Conservation (phyloP, 2,888 invertebrate genomes). For the Keiferia lycopersicella region DNA sequence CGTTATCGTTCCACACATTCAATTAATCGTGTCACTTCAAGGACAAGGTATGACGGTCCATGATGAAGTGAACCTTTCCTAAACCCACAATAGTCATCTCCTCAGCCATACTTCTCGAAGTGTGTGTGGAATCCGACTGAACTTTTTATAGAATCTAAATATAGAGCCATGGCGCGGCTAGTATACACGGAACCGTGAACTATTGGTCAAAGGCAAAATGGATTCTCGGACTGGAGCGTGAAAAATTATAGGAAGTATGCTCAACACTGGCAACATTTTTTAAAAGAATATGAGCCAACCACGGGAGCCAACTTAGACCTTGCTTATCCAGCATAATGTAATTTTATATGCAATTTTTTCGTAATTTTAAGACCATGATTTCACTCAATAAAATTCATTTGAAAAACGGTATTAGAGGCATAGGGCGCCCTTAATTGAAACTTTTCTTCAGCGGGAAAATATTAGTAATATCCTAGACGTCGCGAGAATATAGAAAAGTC, state of each 20-base stretch:
- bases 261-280: not conserved
- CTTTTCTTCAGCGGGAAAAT: too few relatives aligned
- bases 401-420: too few relatives aligned
- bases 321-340: too few relatives aligned
- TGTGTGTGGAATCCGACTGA: conserved; percentile 56
- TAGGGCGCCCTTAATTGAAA: too few relatives aligned
- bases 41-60: not conserved
- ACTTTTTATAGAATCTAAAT: conserved; percentile 67
- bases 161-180: conserved; percentile 52
- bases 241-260: not conserved
- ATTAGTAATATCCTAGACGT: too few relatives aligned
- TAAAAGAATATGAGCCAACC: not conserved
- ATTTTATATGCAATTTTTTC: too few relatives aligned
- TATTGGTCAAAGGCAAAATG: conserved; percentile 48
- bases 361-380: too few relatives aligned
- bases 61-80: conserved; percentile 19
- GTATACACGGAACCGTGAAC: conserved; percentile 49
- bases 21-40: conserved; percentile 7
- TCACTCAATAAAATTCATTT: too few relatives aligned
- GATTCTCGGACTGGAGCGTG: conserved; percentile 15
- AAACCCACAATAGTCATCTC: conserved; percentile 10
- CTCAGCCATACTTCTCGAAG: conserved; percentile 35
- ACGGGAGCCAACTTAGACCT: too few relatives aligned
- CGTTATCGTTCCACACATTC: not conserved
- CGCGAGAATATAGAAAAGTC: too few relatives aligned